These are phyloP conservation scores for Malurus alboscapulatus DNA, from an alignment of 2,113 vertebrate genomes.

Conservation along the genomic window DNA sequence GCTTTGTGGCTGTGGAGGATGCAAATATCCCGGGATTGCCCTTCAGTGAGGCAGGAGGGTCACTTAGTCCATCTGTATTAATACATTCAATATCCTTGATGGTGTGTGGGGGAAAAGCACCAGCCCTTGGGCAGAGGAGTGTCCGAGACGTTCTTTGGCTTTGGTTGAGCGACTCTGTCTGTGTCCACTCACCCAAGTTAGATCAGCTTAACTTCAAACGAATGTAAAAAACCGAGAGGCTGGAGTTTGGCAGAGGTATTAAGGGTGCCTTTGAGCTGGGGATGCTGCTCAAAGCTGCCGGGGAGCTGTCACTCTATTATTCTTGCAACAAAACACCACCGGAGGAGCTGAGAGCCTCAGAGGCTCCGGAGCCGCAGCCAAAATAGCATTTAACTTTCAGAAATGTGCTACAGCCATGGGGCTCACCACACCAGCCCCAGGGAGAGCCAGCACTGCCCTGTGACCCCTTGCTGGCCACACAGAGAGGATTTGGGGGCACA, in stretches of 20 bases:
- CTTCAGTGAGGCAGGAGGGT: neutral
- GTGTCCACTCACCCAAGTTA: neutral
- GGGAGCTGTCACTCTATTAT: constrained; percentile 38
- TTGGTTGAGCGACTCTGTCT: neutral
- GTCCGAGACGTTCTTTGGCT: accelerated
- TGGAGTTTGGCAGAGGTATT: neutral
- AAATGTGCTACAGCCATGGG: neutral
- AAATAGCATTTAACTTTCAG: neutral
- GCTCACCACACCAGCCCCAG: neutral
- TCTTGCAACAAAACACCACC: neutral
- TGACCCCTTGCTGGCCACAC: neutral
- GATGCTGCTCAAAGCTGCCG: neutral
- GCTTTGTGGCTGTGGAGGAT: neutral
- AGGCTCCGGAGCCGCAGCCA: neutral
- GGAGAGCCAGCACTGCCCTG: neutral
- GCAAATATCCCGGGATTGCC: neutral
- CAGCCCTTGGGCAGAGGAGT: neutral
- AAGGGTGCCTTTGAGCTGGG: constrained; percentile 22
- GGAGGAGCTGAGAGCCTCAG: neutral
- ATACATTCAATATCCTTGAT: accelerated
- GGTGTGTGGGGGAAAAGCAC: accelerated
- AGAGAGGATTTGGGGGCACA: neutral
- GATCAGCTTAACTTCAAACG: constrained; percentile 58
- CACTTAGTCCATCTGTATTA: neutral
- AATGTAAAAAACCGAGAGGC: neutral